phyloP scores from a whole-genome alignment of 2,888 invertebrate species.

The Troides oblongomaculatus region DNA sequence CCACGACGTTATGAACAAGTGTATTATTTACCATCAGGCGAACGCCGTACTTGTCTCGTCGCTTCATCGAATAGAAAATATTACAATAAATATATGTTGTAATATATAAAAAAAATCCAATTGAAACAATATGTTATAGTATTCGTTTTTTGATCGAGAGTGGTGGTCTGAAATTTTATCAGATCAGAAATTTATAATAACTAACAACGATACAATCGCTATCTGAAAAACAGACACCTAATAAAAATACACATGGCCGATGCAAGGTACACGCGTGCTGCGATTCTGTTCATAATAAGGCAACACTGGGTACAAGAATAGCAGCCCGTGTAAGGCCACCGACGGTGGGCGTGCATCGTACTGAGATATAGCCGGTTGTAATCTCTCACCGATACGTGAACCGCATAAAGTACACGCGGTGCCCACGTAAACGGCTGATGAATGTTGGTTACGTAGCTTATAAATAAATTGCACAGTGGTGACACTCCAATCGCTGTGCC shows the following conservation, averaged over 20 bases:
- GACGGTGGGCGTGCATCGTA: conserved; percentile 56
- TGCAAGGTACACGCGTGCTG: conserved; percentile 21
- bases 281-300: conserved; percentile 23
- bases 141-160: not conserved
- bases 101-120: no score
- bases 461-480: conserved; percentile 21
- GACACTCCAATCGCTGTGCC: conserved; percentile 21
- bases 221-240: conserved; percentile 11
- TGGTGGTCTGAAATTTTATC: not conserved
- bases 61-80: no score
- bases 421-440: conserved; percentile 41
- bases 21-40: no score
- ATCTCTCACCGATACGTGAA: conserved; percentile 58
- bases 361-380: conserved; percentile 55
- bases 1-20: no score
- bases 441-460: conserved; percentile 31
- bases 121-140: not conserved
- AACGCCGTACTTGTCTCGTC: no score
- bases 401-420: conserved; percentile 57
- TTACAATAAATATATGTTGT: no score
- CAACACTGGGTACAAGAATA: conserved; percentile 27
- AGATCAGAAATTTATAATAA: conserved; percentile 5
- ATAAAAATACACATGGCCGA: conserved; percentile 24
- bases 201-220: conserved; percentile 6
- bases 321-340: conserved; percentile 44